These are phyloP conservation scores for Lepidotrigona ventralis DNA, from an alignment of 1,140 invertebrate species.

Conservation along the genomic window DNA sequence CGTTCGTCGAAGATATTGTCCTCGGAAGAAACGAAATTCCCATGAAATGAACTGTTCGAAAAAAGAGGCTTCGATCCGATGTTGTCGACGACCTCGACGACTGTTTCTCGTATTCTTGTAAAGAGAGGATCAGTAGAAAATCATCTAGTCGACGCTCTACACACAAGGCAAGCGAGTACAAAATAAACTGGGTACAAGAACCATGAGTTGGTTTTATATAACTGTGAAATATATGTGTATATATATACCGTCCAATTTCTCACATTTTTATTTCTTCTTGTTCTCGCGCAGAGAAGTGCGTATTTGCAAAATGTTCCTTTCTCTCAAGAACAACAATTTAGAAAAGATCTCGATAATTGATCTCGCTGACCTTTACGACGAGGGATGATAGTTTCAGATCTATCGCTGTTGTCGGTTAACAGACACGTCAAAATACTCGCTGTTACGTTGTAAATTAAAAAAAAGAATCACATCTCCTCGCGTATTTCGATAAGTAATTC, in stretches of 20 bases:
- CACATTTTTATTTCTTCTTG: not conserved
- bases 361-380: slow-evolving; percentile 3
- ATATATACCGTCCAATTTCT: slow-evolving; percentile 6
- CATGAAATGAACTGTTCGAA: not conserved
- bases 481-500: not conserved
- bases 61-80: not conserved
- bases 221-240: not conserved
- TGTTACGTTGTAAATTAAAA: not conserved
- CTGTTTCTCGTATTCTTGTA: slow-evolving; percentile 25
- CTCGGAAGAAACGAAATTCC: not conserved
- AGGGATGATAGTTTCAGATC: not conserved
- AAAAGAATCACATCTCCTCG: not conserved
- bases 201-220: slow-evolving; percentile 2
- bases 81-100: slow-evolving; percentile 6
- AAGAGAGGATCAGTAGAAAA: slow-evolving; percentile 33
- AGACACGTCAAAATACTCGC: not conserved
- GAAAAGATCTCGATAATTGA: slow-evolving; percentile 13
- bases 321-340: not conserved
- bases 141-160: slow-evolving; percentile 30
- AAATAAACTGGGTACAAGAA: slow-evolving; percentile 35
- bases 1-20: not conserved
- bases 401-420: not conserved
- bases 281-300: not conserved
- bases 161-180: slow-evolving; percentile 16
- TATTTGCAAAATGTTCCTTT: not conserved